phyloP scores from a whole-genome alignment of 1,140 invertebrate species.

The Palaemon carinicauda region DNA sequence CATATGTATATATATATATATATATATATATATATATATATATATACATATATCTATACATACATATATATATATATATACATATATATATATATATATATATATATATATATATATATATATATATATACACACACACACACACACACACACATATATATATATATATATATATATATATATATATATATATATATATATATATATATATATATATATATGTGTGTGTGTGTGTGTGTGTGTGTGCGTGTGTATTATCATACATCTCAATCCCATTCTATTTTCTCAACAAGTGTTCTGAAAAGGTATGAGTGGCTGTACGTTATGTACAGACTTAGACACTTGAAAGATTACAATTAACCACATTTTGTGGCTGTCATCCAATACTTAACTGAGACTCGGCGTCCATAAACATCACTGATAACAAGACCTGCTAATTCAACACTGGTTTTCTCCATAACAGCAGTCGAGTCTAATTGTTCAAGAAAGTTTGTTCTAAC shows the following conservation, averaged over 20 bases:
- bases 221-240: neutral
- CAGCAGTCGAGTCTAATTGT: too few relatives aligned
- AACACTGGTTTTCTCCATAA: too few relatives aligned
- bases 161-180: neutral
- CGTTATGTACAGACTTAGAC: too few relatives aligned
- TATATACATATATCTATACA: conserved; percentile 15
- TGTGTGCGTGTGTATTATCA: neutral
- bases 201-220: neutral
- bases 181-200: neutral
- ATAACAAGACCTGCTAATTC: too few relatives aligned
- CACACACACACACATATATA: neutral
- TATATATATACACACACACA: neutral
- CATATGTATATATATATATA: conserved; percentile 6
- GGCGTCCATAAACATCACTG: too few relatives aligned
- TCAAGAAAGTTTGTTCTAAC: too few relatives aligned
- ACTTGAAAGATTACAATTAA: too few relatives aligned
- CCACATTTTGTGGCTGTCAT: too few relatives aligned
- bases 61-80: neutral
- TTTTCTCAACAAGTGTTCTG: too few relatives aligned
- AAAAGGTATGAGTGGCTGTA: too few relatives aligned
- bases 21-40: conserved; percentile 29
- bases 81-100: conserved; percentile 10
- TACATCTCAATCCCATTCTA: too few relatives aligned
- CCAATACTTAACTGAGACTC: too few relatives aligned
- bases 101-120: neutral